phyloP scores from a whole-genome alignment of 2,888 invertebrate genomes.

The Mesorhabditis sp. region DNA sequence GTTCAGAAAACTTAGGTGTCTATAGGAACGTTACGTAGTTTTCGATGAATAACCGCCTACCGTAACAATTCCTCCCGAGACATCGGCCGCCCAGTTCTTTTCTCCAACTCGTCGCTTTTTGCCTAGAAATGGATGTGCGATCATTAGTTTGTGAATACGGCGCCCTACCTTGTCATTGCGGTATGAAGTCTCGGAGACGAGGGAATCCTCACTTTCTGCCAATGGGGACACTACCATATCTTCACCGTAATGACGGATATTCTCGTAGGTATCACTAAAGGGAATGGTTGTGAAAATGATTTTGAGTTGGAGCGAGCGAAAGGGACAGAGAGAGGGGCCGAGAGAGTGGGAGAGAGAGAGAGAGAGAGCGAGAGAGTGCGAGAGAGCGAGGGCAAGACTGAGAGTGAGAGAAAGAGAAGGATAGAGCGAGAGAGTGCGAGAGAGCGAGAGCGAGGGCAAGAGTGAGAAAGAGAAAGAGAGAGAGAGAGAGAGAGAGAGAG shows the following conservation, averaged over 20 bases:
- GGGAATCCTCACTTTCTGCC: conserved; percentile 29
- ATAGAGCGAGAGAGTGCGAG: not conserved
- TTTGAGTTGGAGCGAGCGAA: too few relatives aligned
- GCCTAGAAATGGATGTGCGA: too few relatives aligned
- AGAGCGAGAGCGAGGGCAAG: not conserved
- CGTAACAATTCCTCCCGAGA: too few relatives aligned
- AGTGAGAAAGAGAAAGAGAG: not conserved
- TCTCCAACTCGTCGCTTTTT: too few relatives aligned
- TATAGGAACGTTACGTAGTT: not conserved
- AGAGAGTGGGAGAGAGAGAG: not conserved
- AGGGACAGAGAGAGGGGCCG: not conserved
- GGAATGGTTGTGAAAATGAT: not conserved
- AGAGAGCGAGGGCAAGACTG: not conserved
- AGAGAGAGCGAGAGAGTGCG: not conserved
- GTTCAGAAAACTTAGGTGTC: not conserved
- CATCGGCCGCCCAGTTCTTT: too few relatives aligned
- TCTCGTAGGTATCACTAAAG: not conserved
- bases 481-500: not conserved
- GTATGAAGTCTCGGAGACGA: conserved; percentile 28
- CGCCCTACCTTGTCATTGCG: conserved; percentile 20
- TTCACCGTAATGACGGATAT: conserved; percentile 1
- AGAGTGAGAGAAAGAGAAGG: not conserved
- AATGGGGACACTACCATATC: conserved; percentile 27
- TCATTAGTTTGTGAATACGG: too few relatives aligned
- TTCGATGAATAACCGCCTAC: too few relatives aligned